Evolutionary conservation across 2,113 vertebrate genomes (phyloP).

Genomic region (Myotis davidii): DNA sequence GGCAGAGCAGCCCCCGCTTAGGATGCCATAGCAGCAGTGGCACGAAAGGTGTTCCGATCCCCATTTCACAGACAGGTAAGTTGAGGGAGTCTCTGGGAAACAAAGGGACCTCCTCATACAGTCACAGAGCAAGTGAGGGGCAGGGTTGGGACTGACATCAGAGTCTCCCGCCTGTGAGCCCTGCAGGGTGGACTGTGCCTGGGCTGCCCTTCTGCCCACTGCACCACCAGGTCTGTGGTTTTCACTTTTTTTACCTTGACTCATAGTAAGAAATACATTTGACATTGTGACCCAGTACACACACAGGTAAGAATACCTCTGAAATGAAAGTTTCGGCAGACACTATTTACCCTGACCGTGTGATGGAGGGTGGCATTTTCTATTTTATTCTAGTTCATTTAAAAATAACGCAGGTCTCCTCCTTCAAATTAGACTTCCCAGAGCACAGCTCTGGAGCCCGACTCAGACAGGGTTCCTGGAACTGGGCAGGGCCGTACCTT

Average conservation of each 20-base stretch:
- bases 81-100: not conserved
- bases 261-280: not conserved
- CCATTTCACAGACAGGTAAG: not conserved
- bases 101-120: not conserved
- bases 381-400: not conserved
- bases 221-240: not conserved
- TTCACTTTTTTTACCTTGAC: conserved; percentile 20
- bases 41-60: not conserved
- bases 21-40: not conserved
- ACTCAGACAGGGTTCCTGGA: not conserved
- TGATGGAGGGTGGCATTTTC: not conserved
- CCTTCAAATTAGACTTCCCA: not conserved
- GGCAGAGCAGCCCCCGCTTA: not conserved
- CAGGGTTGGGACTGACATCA: not conserved
- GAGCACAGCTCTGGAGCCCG: not conserved
- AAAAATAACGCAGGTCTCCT: not conserved
- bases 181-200: not conserved
- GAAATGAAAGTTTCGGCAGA: not conserved
- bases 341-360: not conserved
- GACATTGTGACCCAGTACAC: not conserved
- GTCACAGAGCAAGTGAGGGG: not conserved
- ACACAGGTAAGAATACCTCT: not conserved
- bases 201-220: not conserved
- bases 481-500: not conserved
- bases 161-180: not conserved